Evolutionary conservation across 2,113 vertebrate species (phyloP), one percentile per base, ranked within the genome.

Genomic region (Seriola rivoliana): DNA sequence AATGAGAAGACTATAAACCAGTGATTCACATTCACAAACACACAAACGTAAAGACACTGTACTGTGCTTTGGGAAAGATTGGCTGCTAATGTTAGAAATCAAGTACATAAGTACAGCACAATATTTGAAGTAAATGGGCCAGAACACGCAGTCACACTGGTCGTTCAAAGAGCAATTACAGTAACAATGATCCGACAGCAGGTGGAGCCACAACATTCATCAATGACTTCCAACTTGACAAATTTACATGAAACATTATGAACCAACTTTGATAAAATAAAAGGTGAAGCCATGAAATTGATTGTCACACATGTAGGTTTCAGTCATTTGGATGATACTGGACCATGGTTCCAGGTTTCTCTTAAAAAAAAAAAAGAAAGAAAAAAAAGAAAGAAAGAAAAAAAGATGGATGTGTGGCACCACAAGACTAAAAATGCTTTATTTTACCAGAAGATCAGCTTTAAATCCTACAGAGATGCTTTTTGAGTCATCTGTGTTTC

Each of bases 151-250:
- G 21, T 11, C 42, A 10, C 4, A 5, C 7, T 32, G 42, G 14
- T 44, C 52, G 55, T 19, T 50, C 5, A 19, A 9, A 8, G 21
- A 2, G 54, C 11, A 25, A 32, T 5, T 8, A 69, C 59, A 82
- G 68, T 78, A 82, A 6, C 67, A 36, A 32, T 5, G 0, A 10
- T 75, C 44, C 11, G 59, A 60, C 91, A 92, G 84, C 80, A 92
- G 91, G 81, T 85, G 91, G 91, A 52, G 81, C 88, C 67, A 80
- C 29, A 75, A 32, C 44, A 80, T 68, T 64, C 17, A 34, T 29
- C 11, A 68, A 44, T 78, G 34, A 21, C 19, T 2, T 3, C 4
- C 4, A 66, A n/a, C 2, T 14, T 8, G 4, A 72, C 1, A 11
- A 10, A 65, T 52, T 52, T 57, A 17, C 32, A 58, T 68, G 16